A percentile compares a stretch with the other conserved stretches of the same genome.
Evolutionary conservation across 2,888 invertebrate species (phyloP).

Genomic region (Oxycera nigricornis): DNA sequence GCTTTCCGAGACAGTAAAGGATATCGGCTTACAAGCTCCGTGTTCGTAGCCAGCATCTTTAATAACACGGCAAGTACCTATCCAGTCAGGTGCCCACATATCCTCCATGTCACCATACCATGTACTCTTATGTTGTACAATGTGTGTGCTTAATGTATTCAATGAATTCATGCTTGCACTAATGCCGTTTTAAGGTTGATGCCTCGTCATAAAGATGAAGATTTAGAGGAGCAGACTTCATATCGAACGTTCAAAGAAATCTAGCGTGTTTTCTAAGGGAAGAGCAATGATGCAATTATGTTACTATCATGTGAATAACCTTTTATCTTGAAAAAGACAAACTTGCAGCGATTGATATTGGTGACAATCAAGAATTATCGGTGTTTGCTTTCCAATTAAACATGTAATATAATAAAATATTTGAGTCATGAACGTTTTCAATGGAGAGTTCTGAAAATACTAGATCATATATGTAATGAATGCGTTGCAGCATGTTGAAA

Average conservation of each 20-base stretch:
- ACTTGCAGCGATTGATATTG: too few relatives aligned
- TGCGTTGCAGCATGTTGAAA: too few relatives aligned
- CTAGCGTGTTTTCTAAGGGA: not conserved
- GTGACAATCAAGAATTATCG: too few relatives aligned
- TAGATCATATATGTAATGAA: too few relatives aligned
- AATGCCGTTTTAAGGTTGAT: slow-evolving; percentile 4
- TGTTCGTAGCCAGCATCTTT: slow-evolving; percentile 31
- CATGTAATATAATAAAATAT: too few relatives aligned
- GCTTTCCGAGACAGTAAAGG: slow-evolving; percentile 18
- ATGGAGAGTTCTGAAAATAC: too few relatives aligned
- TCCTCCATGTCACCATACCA: too few relatives aligned
- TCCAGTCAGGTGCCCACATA: not conserved
- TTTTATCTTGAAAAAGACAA: too few relatives aligned
- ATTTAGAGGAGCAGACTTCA: slow-evolving; percentile 13
- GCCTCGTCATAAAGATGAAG: slow-evolving; percentile 21
- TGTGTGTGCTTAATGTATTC: slow-evolving; percentile 23
- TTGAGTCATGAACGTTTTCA: too few relatives aligned
- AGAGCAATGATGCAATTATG: not conserved
- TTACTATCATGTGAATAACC: too few relatives aligned
- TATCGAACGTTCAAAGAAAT: slow-evolving; percentile 5
- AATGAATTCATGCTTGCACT: slow-evolving; percentile 10
- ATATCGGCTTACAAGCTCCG: slow-evolving; percentile 35
- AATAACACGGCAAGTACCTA: not conserved
- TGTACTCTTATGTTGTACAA: slow-evolving; percentile 1
- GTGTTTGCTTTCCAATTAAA: too few relatives aligned